Percentiles rank a stretch among this genome's conserved stretches.
These are phyloP conservation scores for Nemopilema nomurai DNA, from an alignment of 30 jellyfish, hydroid and myxozoan genomes.

Conservation along the genomic window DNA sequence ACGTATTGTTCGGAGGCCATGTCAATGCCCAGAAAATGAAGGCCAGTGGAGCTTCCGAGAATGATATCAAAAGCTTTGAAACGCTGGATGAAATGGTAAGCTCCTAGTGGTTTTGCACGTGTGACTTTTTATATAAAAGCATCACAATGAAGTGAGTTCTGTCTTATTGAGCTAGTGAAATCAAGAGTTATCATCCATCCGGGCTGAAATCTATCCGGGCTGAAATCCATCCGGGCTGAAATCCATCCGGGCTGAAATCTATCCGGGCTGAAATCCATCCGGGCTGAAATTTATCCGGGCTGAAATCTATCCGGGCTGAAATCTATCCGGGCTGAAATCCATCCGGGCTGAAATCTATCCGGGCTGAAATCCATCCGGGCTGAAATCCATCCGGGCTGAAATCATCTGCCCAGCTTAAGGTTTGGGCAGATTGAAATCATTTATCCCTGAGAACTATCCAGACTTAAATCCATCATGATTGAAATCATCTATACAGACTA, in stretches of 20 bases:
- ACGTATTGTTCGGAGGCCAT: conserved; percentile 63
- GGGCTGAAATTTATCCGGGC: no score
- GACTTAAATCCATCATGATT: neutral
- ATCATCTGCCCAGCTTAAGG: neutral
- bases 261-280: no score
- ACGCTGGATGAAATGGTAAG: conserved; percentile 11
- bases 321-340: no score
- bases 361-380: neutral
- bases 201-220: no score
- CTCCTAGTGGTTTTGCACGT: neutral
- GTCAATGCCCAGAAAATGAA: conserved; percentile 25
- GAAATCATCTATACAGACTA: no score
- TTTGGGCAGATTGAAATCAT: neutral
- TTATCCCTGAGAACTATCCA: neutral
- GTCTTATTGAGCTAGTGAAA: no score
- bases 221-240: no score
- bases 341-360: neutral
- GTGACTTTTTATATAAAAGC: no score
- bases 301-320: no score
- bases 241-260: no score
- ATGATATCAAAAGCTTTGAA: neutral
- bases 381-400: neutral
- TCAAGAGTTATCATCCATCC: no score
- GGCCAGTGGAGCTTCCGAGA: neutral
- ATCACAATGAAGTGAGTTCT: no score